Percentiles rank a stretch among this genome's conserved stretches.
These are phyloP conservation scores for Micropoecilia bifurca DNA, from an alignment of 2,797 vertebrate species.

Conservation along the genomic window DNA sequence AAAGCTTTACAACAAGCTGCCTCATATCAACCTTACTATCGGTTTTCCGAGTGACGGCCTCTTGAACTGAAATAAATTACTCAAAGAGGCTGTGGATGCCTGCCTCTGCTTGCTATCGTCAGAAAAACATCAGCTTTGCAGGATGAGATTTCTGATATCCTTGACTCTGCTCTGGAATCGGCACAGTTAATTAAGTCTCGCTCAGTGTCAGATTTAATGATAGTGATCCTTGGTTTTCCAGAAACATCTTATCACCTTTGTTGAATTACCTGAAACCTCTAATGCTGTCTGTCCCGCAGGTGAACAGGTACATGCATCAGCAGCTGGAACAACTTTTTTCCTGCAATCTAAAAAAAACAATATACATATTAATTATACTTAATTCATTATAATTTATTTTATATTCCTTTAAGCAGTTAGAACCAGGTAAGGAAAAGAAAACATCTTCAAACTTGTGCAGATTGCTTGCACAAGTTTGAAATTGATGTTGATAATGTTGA, in stretches of 20 bases:
- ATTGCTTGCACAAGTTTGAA: not conserved
- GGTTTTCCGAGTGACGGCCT: constrained; percentile 55
- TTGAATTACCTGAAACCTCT: constrained; percentile 12
- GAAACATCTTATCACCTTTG: constrained; percentile 33
- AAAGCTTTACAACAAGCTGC: constrained; percentile 48
- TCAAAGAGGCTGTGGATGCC: constrained; percentile 46
- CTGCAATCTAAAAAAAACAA: not conserved
- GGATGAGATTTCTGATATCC: constrained; percentile 62
- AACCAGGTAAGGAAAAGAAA: not conserved
- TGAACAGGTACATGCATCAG: constrained; percentile 13
- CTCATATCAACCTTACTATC: constrained; percentile 37
- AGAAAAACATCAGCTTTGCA: constrained; percentile 55
- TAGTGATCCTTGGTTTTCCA: constrained; percentile 30
- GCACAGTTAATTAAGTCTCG: constrained; percentile 60
- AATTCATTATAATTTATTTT: not conserved
- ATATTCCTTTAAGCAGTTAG: not conserved
- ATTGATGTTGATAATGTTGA: not conserved
- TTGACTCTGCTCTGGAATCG: constrained; percentile 44
- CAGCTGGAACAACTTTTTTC: not conserved
- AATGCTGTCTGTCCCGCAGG: not conserved
- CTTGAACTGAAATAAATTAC: constrained; percentile 64
- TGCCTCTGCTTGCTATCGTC: constrained; percentile 35
- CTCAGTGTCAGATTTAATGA: constrained; percentile 50
- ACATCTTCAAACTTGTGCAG: not conserved
- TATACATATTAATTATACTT: not conserved